phyloP scores from a whole-genome alignment of 2,797 vertebrate genomes.

The Sebastes steindachneri region DNA sequence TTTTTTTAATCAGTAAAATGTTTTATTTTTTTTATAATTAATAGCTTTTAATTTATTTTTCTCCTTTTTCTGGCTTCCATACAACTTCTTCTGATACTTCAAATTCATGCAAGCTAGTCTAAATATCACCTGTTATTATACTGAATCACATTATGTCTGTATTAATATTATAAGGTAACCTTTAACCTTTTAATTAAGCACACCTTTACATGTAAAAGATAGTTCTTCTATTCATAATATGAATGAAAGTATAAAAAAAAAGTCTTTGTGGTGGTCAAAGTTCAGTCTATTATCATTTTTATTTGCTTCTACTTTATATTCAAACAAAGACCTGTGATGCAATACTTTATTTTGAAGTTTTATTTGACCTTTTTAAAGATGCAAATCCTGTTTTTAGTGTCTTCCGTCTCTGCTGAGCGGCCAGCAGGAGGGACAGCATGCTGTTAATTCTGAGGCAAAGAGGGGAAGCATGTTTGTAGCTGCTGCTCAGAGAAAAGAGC shows the following conservation, averaged over 20 bases:
- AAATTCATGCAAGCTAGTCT: not conserved
- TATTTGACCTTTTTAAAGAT: not conserved
- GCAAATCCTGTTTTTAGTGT: constrained; percentile 17
- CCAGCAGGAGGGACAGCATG: not conserved
- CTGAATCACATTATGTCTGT: not conserved
- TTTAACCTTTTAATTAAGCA: not conserved
- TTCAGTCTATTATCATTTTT: not conserved
- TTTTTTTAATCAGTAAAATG: too few relatives aligned
- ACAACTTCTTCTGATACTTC: too few relatives aligned
- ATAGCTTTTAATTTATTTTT: rapidly evolving
- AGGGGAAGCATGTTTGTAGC: constrained; percentile 37
- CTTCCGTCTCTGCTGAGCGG: not conserved
- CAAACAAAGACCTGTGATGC: not conserved
- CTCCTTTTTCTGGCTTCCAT: not conserved
- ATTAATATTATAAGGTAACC: not conserved
- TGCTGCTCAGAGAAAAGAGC: constrained; percentile 10
- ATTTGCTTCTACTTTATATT: not conserved
- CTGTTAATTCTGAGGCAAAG: constrained; percentile 9
- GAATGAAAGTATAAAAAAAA: too few relatives aligned
- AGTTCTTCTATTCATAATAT: not conserved
- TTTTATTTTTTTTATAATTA: too few relatives aligned
- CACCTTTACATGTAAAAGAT: not conserved
- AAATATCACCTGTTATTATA: not conserved
- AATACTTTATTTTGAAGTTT: not conserved
- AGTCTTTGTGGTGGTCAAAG: rapidly evolving